Base-by-base conservation (phyloP, 1,140 invertebrate species). In the Archegozetes longisetosus region DNA sequence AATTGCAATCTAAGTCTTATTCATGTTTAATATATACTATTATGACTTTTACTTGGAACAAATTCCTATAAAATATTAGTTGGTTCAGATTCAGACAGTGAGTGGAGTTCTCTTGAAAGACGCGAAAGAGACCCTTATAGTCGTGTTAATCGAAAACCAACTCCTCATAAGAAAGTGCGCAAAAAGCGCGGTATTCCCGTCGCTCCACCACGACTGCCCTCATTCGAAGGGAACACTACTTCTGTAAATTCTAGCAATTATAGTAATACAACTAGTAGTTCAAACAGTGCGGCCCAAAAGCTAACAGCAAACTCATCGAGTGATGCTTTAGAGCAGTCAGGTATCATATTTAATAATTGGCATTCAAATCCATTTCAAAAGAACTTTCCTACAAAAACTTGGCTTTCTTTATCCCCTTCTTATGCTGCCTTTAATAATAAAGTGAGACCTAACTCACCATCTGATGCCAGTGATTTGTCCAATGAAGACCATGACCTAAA, bases 191-290 rank as follows among this genome's bases (percentile, higher is more conserved):
- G 82, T 12, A 85, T 86, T 67, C 84, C 86, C 3, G 86, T 91
- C 2, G 84, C 88, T 62, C 85, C 86, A 55, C 87, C 87, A 6
- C 77, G 85, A 63, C 85, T 89, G 22, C 87, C 87, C 22, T 81
- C 72, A 50, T 66, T 71, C 55, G 68, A 69, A 50, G 63, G 64
- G 13, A 62, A 23, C 58, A 29, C 51, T 29, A 3, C 64, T 55
- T 28, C 64, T 60, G 48, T 60, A 55, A 62, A 60, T 61, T 58
- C 64, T 54, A 53, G 53, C 59, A 32, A 61, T 58, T 50, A 53
- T 51, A 23, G 46, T 32, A 27, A n/a, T 49, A 40, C 6, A 40
- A 9, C 32, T 9, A 17, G 6, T 40, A 40, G 17, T 9, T 9
- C 6, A 9, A 17, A 9, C 17, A 40, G 32, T 17, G 32, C 6